These are phyloP conservation scores for Escarpia spicata DNA, from an alignment of 2,888 invertebrate genomes.

Conservation along the genomic window DNA sequence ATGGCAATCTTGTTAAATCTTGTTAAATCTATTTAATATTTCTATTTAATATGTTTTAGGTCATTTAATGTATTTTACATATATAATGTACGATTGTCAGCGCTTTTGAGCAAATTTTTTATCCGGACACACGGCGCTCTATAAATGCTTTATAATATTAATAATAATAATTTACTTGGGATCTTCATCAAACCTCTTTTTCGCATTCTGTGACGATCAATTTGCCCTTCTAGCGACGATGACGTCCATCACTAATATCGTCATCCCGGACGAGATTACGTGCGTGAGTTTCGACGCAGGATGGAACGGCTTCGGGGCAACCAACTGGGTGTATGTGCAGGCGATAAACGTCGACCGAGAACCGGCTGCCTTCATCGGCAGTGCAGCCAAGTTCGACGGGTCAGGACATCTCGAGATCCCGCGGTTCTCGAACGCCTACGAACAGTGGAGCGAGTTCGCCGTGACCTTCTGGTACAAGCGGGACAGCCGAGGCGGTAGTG, in stretches of 20 bases:
- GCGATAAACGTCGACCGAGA: neutral
- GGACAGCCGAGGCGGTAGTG: neutral
- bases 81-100: no score
- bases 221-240: neutral
- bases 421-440: neutral
- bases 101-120: no score
- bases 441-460: neutral
- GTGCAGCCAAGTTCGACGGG: neutral
- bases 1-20: no score
- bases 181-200: neutral
- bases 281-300: neutral
- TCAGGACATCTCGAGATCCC: neutral
- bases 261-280: neutral
- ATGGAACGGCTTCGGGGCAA: neutral
- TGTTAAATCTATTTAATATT: no score
- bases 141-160: no score
- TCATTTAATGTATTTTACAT: no score
- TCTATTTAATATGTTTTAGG: no score
- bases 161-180: no score
- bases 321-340: neutral
- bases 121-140: no score
- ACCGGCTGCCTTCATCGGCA: neutral
- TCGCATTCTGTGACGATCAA: neutral
- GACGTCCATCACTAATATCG: neutral
- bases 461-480: constrained; percentile 3